Evolutionary conservation across 30 jellyfish, hydroid and myxozoan species (phyloP).

Genomic region (Cassiopea xamachana): DNA sequence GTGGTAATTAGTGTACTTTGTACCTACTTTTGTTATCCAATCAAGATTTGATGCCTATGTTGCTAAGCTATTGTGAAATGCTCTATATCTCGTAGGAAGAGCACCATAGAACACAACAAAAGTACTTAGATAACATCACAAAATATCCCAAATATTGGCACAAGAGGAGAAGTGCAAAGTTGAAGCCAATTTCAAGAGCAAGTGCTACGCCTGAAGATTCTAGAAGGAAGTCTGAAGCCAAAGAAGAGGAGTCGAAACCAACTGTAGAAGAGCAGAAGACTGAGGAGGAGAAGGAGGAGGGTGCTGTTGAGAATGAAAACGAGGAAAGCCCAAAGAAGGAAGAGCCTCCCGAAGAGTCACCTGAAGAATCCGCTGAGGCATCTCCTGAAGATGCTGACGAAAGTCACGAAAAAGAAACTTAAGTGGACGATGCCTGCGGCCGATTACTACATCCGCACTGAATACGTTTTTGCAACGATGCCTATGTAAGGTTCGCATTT

Average conservation of each 20-base stretch:
- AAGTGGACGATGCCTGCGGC: background rate
- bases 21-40: no score
- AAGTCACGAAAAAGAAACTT: background rate
- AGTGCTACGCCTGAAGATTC: background rate
- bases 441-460: no score
- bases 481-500: no score
- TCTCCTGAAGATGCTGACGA: background rate
- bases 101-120: slow-evolving; percentile 78
- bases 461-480: no score
- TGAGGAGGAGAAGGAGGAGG: background rate
- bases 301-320: slow-evolving; percentile 1
- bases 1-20: no score
- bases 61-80: background rate
- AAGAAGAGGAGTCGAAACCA: background rate
- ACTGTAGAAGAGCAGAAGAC: background rate
- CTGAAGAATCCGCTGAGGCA: no score
- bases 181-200: slow-evolving; percentile 48
- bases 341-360: no score
- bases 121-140: slow-evolving; percentile 93
- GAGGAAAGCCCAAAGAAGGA: background rate
- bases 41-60: no score
- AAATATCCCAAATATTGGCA: slow-evolving; percentile 94
- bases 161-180: slow-evolving; percentile 45
- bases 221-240: background rate
- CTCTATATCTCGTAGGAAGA: slow-evolving; percentile 70